Evolutionary conservation across 2,113 vertebrate genomes (phyloP).

Genomic region (Melospiza melodia): DNA sequence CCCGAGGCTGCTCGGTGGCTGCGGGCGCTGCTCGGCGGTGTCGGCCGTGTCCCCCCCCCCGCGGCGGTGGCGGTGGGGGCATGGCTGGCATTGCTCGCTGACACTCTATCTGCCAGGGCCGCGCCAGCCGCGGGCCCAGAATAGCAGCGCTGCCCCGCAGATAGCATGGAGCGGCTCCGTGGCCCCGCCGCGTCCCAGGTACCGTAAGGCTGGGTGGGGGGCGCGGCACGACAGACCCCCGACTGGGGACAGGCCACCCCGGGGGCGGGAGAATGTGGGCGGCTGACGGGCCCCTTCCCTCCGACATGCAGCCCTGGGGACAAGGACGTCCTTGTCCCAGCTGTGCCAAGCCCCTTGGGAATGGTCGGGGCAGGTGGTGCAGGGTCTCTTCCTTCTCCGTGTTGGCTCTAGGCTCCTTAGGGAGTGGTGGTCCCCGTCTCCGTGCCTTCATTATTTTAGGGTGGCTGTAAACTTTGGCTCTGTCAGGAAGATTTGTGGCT

Average conservation of each 20-base stretch:
- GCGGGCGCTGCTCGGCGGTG: not conserved
- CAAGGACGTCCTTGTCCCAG: not conserved
- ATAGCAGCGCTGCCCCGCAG: slow-evolving; percentile 48
- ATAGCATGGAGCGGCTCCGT: slow-evolving; percentile 49
- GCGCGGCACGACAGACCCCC: accelerated
- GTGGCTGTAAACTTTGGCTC: not conserved
- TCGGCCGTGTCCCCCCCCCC: not conserved
- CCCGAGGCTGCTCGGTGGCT: not conserved
- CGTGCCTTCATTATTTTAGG: not conserved
- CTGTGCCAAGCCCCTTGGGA: not conserved
- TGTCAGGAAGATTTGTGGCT: not conserved
- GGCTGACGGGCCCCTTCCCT: not conserved
- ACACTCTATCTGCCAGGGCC: slow-evolving; percentile 52
- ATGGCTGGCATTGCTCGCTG: slow-evolving; percentile 46
- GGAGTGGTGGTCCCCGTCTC: not conserved
- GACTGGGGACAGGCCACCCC: not conserved
- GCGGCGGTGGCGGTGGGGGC: not conserved
- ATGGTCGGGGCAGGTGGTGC: not conserved
- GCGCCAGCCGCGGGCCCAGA: slow-evolving; percentile 42
- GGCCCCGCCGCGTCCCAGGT: slow-evolving; percentile 23
- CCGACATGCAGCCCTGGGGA: accelerated
- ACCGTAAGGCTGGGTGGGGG: not conserved
- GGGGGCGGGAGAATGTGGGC: not conserved
- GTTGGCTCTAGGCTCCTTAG: not conserved
- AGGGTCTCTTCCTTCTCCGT: not conserved